phyloP scores from a whole-genome alignment of 2,113 vertebrate species.

The Malurus elegans region DNA sequence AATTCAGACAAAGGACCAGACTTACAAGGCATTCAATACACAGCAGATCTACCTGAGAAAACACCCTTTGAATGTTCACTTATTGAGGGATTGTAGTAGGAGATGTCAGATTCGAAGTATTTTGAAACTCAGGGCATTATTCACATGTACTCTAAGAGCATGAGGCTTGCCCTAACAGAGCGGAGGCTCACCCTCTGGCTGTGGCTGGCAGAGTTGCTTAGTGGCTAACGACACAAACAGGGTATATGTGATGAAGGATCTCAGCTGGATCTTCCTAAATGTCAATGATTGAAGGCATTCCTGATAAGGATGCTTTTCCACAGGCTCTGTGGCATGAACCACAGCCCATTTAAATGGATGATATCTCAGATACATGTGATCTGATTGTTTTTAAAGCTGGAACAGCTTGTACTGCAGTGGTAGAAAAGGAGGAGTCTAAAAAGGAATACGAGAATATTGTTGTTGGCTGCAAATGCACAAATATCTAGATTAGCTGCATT shows the following conservation, averaged over 20 bases:
- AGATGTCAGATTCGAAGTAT: neutral
- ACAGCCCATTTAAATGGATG: neutral
- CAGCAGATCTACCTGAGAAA: neutral
- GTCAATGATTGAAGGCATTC: neutral
- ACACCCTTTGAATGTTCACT: neutral
- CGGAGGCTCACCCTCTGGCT: neutral
- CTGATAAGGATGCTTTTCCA: neutral
- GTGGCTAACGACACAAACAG: neutral
- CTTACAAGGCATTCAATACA: neutral
- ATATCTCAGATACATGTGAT: neutral
- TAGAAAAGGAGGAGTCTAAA: neutral
- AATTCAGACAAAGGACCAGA: neutral
- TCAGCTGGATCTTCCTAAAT: neutral
- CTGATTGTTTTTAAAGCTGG: neutral
- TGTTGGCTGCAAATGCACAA: neutral
- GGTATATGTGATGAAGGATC: neutral
- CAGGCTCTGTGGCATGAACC: neutral
- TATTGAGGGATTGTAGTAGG: neutral
- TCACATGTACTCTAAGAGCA: neutral
- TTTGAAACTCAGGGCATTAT: neutral
- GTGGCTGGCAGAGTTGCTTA: neutral
- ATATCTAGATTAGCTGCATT: neutral
- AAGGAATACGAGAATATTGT: neutral
- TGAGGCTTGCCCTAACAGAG: neutral
- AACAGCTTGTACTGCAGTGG: neutral